These are phyloP conservation scores for Sebastes oblongus DNA, from an alignment of 2,797 vertebrate species.

Conservation along the genomic window DNA sequence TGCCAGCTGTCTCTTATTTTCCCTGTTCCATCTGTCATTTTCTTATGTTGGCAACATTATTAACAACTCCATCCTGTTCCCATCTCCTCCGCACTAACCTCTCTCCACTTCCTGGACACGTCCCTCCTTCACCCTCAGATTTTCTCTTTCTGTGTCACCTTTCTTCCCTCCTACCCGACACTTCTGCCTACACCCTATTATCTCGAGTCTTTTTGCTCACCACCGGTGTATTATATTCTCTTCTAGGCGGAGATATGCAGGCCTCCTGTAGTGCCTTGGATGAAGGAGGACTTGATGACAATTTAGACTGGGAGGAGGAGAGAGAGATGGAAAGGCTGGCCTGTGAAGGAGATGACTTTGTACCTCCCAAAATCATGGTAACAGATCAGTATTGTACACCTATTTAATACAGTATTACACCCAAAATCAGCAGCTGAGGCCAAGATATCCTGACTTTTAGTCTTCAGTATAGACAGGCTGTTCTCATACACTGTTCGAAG, in stretches of 20 bases:
- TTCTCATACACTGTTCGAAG: no score
- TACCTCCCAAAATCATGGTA: constrained; percentile 98
- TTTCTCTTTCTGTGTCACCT: constrained; percentile 23
- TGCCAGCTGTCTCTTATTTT: constrained; percentile 25
- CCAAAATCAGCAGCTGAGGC: not conserved
- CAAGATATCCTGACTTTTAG: not conserved
- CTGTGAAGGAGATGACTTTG: constrained; percentile 92
- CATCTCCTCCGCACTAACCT: constrained; percentile 29
- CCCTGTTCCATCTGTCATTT: constrained; percentile 33
- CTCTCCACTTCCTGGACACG: constrained; percentile 11
- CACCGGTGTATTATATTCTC: constrained; percentile 4
- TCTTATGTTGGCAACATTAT: constrained; percentile 28
- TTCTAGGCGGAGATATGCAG: constrained; percentile 92
- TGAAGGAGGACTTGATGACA: constrained; percentile 86
- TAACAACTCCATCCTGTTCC: constrained; percentile 26
- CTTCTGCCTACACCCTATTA: constrained; percentile 18
- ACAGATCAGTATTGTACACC: not conserved
- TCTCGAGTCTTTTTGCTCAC: constrained; percentile 21
- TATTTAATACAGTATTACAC: not conserved
- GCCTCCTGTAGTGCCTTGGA: constrained; percentile 87
- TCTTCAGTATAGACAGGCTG: not conserved
- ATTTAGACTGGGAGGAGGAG: constrained; percentile 94
- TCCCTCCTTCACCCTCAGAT: not conserved
- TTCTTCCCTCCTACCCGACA: constrained; percentile 14
- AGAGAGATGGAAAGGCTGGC: constrained; percentile 91